Base-by-base conservation (phyloP, 2,797 vertebrate genomes). In the Hylomyscus alleni region DNA sequence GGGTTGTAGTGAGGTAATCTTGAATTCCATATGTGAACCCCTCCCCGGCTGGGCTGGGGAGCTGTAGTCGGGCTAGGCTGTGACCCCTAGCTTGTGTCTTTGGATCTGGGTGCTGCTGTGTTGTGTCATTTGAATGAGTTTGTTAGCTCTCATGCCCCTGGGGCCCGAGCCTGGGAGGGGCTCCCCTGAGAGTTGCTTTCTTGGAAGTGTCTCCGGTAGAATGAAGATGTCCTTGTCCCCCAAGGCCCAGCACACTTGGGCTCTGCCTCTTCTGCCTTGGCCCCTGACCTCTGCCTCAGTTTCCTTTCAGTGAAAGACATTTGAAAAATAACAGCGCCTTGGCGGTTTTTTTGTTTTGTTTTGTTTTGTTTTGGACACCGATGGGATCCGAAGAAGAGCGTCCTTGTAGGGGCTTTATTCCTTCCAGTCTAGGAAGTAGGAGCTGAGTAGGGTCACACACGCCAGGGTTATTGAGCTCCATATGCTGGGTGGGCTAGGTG, bases 131-230 rank as follows among this genome's bases (percentile, higher is more conserved):
- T 17, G 62, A 93, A 44, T 17, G 65, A 91, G 60, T 17, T 44
- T 90, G 92, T 91, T 77, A 60, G 80, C 60, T 67, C 77, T 4
- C 60, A 75, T 52, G 76, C 77, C 82, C 77, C 7, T 83, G 89
- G 93, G 89, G 77, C 58, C 67, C 6, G 7, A 4, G n/a, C 91
- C 77, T 77, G 54, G 58, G 89, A 82, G 62, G 31, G 65, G 47
- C 24, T 91, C 95, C 78, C 60, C 75, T 90, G 93, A 62, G n/a
- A 67, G 72, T 72, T 60, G 80, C 60, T 93, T 95, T 95, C 96
- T 90, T 92, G 81, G 77, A 96, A 90, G 86, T 22, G 56, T 72
- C 76, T 44, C 4, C 4, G 12, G 29, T 26, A 15, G 29, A 76
- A 24, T 94, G 90, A 94, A 94, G 93, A 93, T 72, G 31, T 60